Conservation (phyloP, 2,113 vertebrate genomes). For the Rhodinocichla rosea region DNA sequence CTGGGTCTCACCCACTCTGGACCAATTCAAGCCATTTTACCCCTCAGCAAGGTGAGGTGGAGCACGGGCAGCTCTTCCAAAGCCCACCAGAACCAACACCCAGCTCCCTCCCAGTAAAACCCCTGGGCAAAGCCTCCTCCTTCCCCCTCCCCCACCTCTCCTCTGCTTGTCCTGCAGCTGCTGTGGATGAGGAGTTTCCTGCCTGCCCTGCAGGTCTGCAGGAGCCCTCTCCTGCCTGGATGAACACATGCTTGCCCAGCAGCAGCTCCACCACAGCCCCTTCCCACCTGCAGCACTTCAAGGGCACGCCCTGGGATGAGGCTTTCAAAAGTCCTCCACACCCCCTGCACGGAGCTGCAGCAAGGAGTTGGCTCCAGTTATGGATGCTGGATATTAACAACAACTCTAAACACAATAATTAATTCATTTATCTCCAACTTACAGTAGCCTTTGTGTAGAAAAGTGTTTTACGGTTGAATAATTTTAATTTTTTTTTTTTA, state of each 20-base stretch:
- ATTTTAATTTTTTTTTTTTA: constrained; percentile 20
- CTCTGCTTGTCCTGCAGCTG: neutral
- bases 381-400: neutral
- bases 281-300: neutral
- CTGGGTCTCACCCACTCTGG: neutral
- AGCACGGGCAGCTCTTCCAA: neutral
- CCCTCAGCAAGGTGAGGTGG: neutral
- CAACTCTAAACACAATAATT: neutral
- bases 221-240: neutral
- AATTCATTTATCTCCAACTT: constrained; percentile 24
- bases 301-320: neutral
- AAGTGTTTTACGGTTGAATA: neutral
- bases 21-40: neutral
- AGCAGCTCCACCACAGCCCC: neutral
- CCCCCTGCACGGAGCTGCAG: neutral
- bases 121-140: rapidly evolving
- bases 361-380: neutral
- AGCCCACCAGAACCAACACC: neutral
- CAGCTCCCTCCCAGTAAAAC: neutral
- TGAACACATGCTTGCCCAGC: neutral
- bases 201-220: neutral
- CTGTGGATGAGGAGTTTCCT: neutral
- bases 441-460: neutral
- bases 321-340: neutral
- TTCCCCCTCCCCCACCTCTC: neutral